Evolutionary conservation across 2,888 invertebrate species (phyloP).

Genomic region (Elaeidobius kamerunicus): DNA sequence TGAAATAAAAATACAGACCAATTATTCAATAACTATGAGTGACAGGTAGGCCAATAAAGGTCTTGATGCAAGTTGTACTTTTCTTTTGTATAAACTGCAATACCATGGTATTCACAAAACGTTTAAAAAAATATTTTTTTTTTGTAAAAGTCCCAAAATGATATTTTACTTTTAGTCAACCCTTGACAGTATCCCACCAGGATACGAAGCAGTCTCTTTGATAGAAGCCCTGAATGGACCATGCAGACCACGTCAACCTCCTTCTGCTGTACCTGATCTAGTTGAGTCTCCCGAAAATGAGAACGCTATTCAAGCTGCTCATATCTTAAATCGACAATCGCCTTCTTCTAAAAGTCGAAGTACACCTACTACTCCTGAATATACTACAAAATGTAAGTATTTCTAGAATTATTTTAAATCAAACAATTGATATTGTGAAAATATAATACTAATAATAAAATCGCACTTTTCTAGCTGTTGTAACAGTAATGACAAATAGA

Average conservation of each 20-base stretch:
- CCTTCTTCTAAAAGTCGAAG: conserved; percentile 48
- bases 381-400: conserved; percentile 27
- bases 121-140: no score
- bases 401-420: background rate
- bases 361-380: conserved; percentile 53
- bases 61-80: no score
- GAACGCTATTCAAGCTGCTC: conserved; percentile 64
- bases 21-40: no score
- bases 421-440: background rate
- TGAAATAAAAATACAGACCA: no score
- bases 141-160: background rate
- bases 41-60: no score
- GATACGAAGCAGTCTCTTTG: conserved; percentile 90
- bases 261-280: conserved; percentile 49
- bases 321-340: conserved; percentile 61
- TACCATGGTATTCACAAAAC: no score
- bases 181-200: conserved; percentile 84
- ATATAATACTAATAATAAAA: background rate
- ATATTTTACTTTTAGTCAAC: conserved; percentile 55
- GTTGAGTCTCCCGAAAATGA: conserved; percentile 63
- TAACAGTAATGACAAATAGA: conserved; percentile 56
- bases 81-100: no score
- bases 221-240: conserved; percentile 97
- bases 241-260: conserved; percentile 55
- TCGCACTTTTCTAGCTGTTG: conserved; percentile 11